Evolutionary conservation across 2,888 invertebrate species (phyloP).

Genomic region (Pseudococcus viburni): DNA sequence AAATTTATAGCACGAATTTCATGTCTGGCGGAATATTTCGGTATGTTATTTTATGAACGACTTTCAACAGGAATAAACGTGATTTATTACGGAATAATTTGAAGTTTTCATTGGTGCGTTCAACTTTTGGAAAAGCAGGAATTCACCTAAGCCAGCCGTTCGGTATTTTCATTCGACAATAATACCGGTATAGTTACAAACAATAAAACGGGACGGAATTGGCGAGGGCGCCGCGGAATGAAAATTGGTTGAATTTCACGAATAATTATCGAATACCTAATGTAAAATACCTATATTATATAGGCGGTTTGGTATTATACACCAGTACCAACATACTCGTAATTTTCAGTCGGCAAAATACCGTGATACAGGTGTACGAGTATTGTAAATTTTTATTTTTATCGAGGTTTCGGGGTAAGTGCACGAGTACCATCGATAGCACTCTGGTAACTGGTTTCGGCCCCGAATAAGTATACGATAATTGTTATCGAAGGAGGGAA

Average conservation of each 20-base stretch:
- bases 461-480: neutral
- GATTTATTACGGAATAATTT: slow-evolving; percentile 58
- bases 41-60: slow-evolving; percentile 50
- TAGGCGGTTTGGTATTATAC: neutral
- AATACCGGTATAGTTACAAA: neutral
- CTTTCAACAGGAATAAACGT: slow-evolving; percentile 40
- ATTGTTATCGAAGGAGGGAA: neutral
- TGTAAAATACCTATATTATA: neutral
- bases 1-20: slow-evolving; percentile 56
- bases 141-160: slow-evolving; percentile 17
- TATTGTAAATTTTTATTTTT: neutral
- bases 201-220: slow-evolving; percentile 35
- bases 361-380: too few species aligned
- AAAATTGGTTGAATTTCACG: slow-evolving; percentile 1
- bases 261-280: slow-evolving; percentile 17
- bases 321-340: neutral
- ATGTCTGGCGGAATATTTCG: slow-evolving; percentile 4
- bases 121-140: slow-evolving; percentile 39
- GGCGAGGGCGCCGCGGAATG: neutral
- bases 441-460: neutral
- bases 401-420: neutral
- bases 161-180: slow-evolving; percentile 50
- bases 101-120: slow-evolving; percentile 35
- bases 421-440: neutral
- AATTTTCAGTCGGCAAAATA: too few species aligned